Evolutionary conservation across 2,113 vertebrate genomes (phyloP), one percentile per base, ranked within the genome.

Genomic region (Rhinogobius similis): DNA sequence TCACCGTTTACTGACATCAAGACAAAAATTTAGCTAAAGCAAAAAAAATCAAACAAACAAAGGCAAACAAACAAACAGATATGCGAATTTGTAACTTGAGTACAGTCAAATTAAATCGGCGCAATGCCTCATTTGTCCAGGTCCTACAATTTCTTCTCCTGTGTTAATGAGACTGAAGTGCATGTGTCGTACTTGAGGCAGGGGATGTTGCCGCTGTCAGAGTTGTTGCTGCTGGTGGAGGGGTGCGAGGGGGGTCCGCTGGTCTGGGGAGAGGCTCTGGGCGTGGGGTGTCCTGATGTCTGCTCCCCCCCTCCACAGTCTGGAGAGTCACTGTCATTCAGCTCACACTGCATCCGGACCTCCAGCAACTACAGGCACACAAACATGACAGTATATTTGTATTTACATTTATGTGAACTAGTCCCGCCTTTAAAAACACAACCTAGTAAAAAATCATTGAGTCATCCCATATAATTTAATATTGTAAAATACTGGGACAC

Each of bases 211-310:
- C 97, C 96, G 58, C 96, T 95, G 59, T 98, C 96, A 13, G 97
- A 98, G 21, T 97, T 98, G 91, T 95, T 98, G 91, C 97, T 98
- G 80, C 96, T 98, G 83, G 95, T 98, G 70, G 96, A 98, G 7
- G 97, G 95, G 70, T 97, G 98, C 65, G 96, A 95, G 77, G 96
- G 96, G 11, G 95, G 94, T 64, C 88, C 92, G 24, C 94, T 79
- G n/a, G 95, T 94, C 59, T 98, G 97, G 77, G 96, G 94, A 58
- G 94, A 93, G 72, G 94, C 93, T 56, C 94, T 94, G 0, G 96
- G 95, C 55, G 96, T 97, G 64, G 94, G 93, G 79, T 91, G 87
- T 46, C 94, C 90, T 21, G 96, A 93, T 0, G 94, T 92, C 87
- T 97, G 97, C 11, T 99, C 96, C 43, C 93, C 89, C 6, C 79